These are phyloP conservation scores for Brachionichthys hirsutus DNA, from an alignment of 2,113 vertebrate genomes.

Conservation along the genomic window DNA sequence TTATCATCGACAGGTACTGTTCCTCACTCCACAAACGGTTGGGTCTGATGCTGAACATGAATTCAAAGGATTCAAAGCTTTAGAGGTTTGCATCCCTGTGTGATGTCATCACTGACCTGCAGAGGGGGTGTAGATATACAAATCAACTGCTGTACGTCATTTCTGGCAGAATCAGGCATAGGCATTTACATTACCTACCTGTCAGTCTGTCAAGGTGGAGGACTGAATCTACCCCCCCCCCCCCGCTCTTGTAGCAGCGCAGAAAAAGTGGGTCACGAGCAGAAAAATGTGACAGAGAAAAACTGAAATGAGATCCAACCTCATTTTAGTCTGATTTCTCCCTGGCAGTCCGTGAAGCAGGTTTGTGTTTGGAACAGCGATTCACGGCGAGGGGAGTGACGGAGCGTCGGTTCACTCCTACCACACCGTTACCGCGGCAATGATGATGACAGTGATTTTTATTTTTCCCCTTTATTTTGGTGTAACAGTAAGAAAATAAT, in stretches of 20 bases:
- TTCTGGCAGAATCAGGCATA: conserved; percentile 5
- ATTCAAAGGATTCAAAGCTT: no score
- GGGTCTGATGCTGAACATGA: background rate
- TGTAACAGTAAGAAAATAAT: no score
- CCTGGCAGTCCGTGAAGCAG: conserved; percentile 52
- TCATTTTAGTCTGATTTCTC: conserved; percentile 69
- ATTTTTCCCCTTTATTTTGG: no score
- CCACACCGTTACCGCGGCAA: conserved; percentile 9
- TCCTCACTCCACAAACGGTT: conserved; percentile 13
- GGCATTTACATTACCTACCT: conserved; percentile 6
- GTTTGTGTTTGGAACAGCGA: background rate
- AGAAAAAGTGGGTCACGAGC: conserved; percentile 72
- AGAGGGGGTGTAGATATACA: conserved; percentile 12
- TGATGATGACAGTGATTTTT: no score
- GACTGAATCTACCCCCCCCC: conserved; percentile 51
- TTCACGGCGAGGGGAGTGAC: background rate
- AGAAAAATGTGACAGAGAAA: conserved; percentile 65
- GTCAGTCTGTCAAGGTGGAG: conserved; percentile 40
- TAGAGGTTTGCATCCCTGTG: no score
- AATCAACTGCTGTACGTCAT: conserved; percentile 26
- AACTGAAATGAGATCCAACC: conserved; percentile 68
- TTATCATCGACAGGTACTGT: conserved; percentile 95
- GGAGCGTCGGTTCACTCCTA: conserved; percentile 16
- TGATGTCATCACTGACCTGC: conserved; percentile 11
- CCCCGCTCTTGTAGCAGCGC: conserved; percentile 45